A percentile compares a stretch with the other conserved stretches of the same genome.
Evolutionary conservation across 2,888 invertebrate genomes (phyloP).

Genomic region (Thymelicus lineola): DNA sequence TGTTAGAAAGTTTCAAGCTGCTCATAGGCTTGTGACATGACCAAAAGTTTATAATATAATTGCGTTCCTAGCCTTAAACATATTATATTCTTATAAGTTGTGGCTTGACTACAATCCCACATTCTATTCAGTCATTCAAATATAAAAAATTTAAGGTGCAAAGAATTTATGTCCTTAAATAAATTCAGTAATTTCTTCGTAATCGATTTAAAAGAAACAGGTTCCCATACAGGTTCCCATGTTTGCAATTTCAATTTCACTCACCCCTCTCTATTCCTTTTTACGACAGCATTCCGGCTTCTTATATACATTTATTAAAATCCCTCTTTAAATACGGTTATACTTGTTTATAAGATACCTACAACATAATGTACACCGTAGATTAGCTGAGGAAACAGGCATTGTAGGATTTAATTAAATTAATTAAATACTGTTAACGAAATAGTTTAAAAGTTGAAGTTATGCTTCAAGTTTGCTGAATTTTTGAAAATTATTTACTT

Average conservation of each 20-base stretch:
- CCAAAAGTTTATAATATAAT: too few species aligned
- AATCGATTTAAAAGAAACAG: not conserved
- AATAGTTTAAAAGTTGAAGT: too few species aligned
- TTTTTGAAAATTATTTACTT: too few species aligned
- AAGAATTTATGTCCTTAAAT: constrained; percentile 1
- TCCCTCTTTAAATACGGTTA: constrained; percentile 17
- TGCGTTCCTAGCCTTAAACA: too few species aligned
- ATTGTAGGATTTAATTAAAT: constrained; percentile 7
- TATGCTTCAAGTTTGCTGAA: too few species aligned
- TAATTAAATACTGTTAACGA: not conserved
- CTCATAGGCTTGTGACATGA: too few species aligned
- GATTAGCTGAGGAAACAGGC: constrained; percentile 15
- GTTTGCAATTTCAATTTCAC: constrained; percentile 57
- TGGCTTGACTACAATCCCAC: too few species aligned
- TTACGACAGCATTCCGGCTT: constrained; percentile 43
- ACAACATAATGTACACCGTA: not conserved
- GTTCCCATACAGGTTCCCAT: constrained; percentile 6
- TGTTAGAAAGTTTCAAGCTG: too few species aligned
- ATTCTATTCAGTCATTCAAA: too few species aligned
- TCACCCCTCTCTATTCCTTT: constrained; percentile 51
- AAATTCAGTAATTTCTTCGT: not conserved
- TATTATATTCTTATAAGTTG: too few species aligned
- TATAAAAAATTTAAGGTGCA: too few species aligned
- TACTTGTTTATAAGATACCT: constrained; percentile 4
- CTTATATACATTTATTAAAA: constrained; percentile 38